A percentile compares a stretch with the other conserved stretches of the same genome.
Conservation (phyloP, 2,113 vertebrate species). For the Semicossyphus pulcher region DNA sequence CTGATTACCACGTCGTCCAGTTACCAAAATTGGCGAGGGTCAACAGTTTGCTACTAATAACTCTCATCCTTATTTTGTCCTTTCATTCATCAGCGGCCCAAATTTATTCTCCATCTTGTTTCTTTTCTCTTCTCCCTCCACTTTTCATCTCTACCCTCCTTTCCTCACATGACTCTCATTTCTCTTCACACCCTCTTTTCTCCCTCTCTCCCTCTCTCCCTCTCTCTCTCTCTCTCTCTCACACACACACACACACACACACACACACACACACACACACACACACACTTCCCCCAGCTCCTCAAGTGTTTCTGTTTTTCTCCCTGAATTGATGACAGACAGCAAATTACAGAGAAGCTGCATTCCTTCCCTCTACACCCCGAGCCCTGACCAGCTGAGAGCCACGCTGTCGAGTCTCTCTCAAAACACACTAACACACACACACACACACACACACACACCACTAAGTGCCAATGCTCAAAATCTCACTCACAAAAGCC, state of each 20-base stretch:
- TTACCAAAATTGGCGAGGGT: no score
- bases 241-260: constrained; percentile 22
- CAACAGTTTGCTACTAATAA: not conserved
- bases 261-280: constrained; percentile 24
- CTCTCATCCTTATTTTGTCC: not conserved
- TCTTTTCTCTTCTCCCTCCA: not conserved
- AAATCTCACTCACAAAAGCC: constrained; percentile 12
- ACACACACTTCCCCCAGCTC: constrained; percentile 19
- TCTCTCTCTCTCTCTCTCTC: not conserved
- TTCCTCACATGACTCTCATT: constrained; percentile 48
- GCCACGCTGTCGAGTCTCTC: constrained; percentile 52
- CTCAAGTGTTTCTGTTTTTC: constrained; percentile 68
- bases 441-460: constrained; percentile 21
- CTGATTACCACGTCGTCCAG: no score
- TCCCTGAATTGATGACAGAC: constrained; percentile 76
- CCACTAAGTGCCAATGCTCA: constrained; percentile 9
- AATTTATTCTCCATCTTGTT: not conserved
- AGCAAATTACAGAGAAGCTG: constrained; percentile 80
- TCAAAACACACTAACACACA: constrained; percentile 15
- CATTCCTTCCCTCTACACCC: constrained; percentile 76
- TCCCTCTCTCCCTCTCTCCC: not conserved
- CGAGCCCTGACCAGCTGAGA: constrained; percentile 65
- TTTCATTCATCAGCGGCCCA: not conserved
- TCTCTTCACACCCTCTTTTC: not conserved
- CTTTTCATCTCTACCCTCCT: constrained; percentile 9